Conservation (phyloP, 2,888 invertebrate species). For the Caenorhabditis macrosperma region DNA sequence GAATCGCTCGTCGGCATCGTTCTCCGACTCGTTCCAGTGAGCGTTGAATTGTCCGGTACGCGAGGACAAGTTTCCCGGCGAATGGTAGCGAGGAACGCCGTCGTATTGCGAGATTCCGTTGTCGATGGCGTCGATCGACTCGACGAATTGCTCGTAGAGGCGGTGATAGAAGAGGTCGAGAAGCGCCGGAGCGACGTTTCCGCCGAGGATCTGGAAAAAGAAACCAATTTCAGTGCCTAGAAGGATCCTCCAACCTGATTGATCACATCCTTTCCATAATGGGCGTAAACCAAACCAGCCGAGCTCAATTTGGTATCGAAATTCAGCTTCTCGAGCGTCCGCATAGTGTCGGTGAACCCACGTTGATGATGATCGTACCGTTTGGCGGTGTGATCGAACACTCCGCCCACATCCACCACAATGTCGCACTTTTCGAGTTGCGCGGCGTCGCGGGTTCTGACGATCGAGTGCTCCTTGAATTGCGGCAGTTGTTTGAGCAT, state of each 20-base stretch:
- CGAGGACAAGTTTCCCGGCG: constrained; percentile 70
- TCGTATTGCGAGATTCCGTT: constrained; percentile 88
- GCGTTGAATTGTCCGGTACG: constrained; percentile 89
- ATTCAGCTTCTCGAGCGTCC: constrained; percentile 67
- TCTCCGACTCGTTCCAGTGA: constrained; percentile 86
- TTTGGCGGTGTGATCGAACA: constrained; percentile 87
- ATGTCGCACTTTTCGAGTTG: constrained; percentile 89
- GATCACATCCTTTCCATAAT: constrained; percentile 90
- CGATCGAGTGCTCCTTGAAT: constrained; percentile 85
- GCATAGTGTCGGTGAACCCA: constrained; percentile 81
- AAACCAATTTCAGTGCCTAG: background rate
- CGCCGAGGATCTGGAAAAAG: constrained; percentile 51
- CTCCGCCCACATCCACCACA: constrained; percentile 94
- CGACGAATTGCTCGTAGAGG: constrained; percentile 90
- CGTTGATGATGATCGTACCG: constrained; percentile 96
- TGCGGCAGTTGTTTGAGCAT: constrained; percentile 89
- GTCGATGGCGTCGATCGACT: constrained; percentile 96
- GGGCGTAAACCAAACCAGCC: constrained; percentile 91
- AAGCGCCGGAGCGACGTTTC: constrained; percentile 31
- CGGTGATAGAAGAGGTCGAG: constrained; percentile 81
- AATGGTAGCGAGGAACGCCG: constrained; percentile 73
- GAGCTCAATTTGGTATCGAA: constrained; percentile 88
- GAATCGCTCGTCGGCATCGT: constrained; percentile 81
- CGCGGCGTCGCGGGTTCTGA: constrained; percentile 83
- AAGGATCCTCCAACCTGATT: constrained; percentile 32